A percentile compares a stretch with the other conserved stretches of the same genome.
phyloP scores from a whole-genome alignment of 2,888 invertebrate species.

The Auanema freiburgensis region DNA sequence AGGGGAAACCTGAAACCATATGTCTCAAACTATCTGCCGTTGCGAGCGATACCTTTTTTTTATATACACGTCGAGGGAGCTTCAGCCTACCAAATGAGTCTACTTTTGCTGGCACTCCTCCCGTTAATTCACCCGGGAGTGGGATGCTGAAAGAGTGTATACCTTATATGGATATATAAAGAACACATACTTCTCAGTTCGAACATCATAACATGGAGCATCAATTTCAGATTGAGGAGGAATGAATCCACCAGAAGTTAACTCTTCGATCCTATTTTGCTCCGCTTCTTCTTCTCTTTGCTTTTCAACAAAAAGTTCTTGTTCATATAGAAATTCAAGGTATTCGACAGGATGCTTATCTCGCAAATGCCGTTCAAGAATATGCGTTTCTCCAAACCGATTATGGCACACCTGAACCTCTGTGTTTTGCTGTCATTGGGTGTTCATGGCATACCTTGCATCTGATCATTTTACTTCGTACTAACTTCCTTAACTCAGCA shows the following conservation, averaged over 20 bases:
- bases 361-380: conserved; percentile 60
- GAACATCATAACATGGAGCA: conserved; percentile 24
- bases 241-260: conserved; percentile 63
- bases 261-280: conserved; percentile 57
- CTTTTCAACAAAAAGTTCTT: conserved; percentile 56
- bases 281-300: conserved; percentile 56
- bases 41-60: conserved; percentile 53
- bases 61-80: conserved; percentile 52
- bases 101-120: conserved; percentile 49
- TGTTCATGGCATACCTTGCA: conserved; percentile 36
- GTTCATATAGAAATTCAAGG: conserved; percentile 56
- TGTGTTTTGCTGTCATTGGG: background rate
- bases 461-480: conserved; percentile 60
- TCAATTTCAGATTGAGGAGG: conserved; percentile 61
- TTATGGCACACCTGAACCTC: conserved; percentile 55
- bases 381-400: conserved; percentile 61
- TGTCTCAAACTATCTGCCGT: background rate
- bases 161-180: background rate
- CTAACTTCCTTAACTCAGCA: conserved; percentile 50
- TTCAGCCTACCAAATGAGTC: conserved; percentile 53
- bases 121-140: conserved; percentile 57
- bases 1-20: conserved; percentile 49
- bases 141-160: conserved; percentile 51
- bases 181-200: conserved; percentile 24
- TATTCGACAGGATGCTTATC: conserved; percentile 60